These are phyloP conservation scores for Tachysurus fulvidraco DNA, from an alignment of 2,113 vertebrate genomes.

Conservation along the genomic window DNA sequence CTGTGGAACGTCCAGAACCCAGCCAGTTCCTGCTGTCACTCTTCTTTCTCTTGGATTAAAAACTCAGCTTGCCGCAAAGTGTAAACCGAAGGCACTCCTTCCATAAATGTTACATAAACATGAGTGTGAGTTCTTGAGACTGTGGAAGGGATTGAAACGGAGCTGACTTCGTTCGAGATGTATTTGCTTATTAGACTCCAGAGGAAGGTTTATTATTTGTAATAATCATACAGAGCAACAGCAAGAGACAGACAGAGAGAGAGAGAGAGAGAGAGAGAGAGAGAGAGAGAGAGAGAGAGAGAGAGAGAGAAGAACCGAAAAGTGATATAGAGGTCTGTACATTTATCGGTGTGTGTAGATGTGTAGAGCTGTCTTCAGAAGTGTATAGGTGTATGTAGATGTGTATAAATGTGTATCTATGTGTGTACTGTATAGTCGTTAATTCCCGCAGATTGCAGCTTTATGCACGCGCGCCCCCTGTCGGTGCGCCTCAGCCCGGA, in stretches of 20 bases:
- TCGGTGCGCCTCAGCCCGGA: slow-evolving; percentile 46
- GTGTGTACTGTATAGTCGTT: slow-evolving; percentile 43
- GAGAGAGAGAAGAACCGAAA: neutral
- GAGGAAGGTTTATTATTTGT: neutral
- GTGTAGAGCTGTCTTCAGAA: neutral
- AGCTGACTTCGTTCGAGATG: neutral
- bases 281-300: no score
- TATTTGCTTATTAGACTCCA: neutral
- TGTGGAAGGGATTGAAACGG: neutral
- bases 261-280: no score
- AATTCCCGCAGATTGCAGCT: slow-evolving; percentile 52
- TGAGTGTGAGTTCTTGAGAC: neutral
- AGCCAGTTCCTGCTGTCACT: neutral
- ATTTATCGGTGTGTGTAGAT: neutral
- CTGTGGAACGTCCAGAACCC: neutral
- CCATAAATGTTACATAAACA: neutral
- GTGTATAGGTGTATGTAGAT: neutral
- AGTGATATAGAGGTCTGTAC: neutral
- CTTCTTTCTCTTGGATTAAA: neutral
- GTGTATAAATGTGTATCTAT: neutral
- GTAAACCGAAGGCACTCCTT: neutral
- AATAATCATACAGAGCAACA: neutral
- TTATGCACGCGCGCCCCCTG: slow-evolving; percentile 76
- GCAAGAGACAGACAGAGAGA: neutral
- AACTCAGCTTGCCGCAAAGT: neutral